Conservation (phyloP, 1,140 invertebrate species). For the Chrysomallon squamiferum region DNA sequence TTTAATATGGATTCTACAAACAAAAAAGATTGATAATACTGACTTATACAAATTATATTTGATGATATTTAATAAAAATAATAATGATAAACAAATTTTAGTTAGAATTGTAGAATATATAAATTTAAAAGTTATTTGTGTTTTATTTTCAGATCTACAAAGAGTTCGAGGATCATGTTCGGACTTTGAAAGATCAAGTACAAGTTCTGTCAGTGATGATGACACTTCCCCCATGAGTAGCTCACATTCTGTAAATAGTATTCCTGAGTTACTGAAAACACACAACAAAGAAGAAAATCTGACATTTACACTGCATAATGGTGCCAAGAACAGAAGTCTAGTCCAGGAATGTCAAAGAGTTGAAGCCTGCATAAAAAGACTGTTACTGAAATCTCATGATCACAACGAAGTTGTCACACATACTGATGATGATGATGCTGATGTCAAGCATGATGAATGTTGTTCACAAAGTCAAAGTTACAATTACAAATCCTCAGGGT, state of each 20-base stretch:
- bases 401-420: background rate
- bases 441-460: conserved; percentile 2
- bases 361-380: conserved; percentile 29
- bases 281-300: conserved; percentile 1
- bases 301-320: background rate
- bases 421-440: background rate
- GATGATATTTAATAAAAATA: too few species aligned
- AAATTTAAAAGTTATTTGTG: background rate
- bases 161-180: conserved; percentile 7
- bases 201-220: conserved; percentile 43
- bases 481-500: too few species aligned
- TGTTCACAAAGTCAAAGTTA: too few species aligned
- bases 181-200: conserved; percentile 32
- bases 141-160: background rate
- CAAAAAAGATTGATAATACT: too few species aligned
- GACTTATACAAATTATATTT: too few species aligned
- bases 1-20: too few species aligned
- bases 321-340: background rate
- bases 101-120: too few species aligned
- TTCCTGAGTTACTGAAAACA: conserved; percentile 11
- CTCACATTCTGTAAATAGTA: background rate
- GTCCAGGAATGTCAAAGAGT: conserved; percentile 9
- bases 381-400: conserved; percentile 26
- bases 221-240: conserved; percentile 16
- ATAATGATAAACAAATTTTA: too few species aligned